phyloP scores from a whole-genome alignment of 1,140 invertebrate species.

The Lordiphosa collinella region DNA sequence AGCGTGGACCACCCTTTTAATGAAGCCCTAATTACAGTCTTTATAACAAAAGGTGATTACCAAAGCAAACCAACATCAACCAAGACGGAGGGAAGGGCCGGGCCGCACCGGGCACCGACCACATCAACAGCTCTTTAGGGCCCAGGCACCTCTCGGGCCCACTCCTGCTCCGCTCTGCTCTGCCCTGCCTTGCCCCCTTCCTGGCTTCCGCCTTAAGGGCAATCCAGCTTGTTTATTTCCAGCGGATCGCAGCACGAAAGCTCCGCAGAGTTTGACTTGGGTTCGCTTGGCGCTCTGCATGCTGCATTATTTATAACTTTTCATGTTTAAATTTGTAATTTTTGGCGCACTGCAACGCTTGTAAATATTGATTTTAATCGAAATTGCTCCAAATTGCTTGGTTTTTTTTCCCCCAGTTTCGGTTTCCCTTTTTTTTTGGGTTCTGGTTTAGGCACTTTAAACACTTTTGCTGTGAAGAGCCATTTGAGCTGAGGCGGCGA shows the following conservation, averaged over 20 bases:
- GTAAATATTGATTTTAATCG: slow-evolving; percentile 77
- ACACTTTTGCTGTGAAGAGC: slow-evolving; percentile 63
- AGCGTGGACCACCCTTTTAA: slow-evolving; percentile 74
- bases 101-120: slow-evolving; percentile 7
- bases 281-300: slow-evolving; percentile 7
- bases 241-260: slow-evolving; percentile 35
- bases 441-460: slow-evolving; percentile 38
- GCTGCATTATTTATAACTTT: slow-evolving; percentile 73
- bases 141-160: neutral
- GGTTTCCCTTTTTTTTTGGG: slow-evolving; percentile 34
- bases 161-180: neutral
- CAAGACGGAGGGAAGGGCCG: slow-evolving; percentile 8
- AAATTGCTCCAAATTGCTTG: slow-evolving; percentile 74
- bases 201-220: slow-evolving; percentile 47
- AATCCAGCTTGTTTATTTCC: slow-evolving; percentile 39
- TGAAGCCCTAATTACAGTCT: slow-evolving; percentile 77
- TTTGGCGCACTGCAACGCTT: slow-evolving; percentile 49
- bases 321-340: slow-evolving; percentile 77
- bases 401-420: neutral
- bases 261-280: slow-evolving; percentile 6
- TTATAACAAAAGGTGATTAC: slow-evolving; percentile 78
- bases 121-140: slow-evolving; percentile 65
- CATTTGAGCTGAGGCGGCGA: too few relatives aligned
- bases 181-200: neutral
- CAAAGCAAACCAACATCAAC: slow-evolving; percentile 72